Conservation (phyloP, 2,888 invertebrate species). For the Chloroclystis v-ata region DNA sequence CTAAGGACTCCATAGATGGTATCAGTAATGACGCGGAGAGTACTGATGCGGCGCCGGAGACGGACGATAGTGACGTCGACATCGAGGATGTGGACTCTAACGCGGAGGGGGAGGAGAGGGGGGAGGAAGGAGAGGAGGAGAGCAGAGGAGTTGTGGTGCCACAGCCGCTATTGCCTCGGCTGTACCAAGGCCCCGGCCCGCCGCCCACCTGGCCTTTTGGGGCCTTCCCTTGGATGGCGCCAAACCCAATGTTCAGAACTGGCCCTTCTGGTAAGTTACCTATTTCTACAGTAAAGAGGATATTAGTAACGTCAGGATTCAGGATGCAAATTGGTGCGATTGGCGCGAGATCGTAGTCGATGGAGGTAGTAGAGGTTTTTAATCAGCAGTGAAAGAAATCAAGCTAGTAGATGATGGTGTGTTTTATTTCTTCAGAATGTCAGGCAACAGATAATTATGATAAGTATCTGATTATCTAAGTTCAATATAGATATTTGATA, state of each 20-base stretch:
- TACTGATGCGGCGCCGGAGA: slow-evolving; percentile 54
- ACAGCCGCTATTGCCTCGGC: slow-evolving; percentile 81
- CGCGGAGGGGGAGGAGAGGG: slow-evolving; percentile 66
- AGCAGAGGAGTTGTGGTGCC: slow-evolving; percentile 80
- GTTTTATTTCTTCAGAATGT: no score
- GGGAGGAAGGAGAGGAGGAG: slow-evolving; percentile 69
- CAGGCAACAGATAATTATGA: no score
- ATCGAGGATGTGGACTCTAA: slow-evolving; percentile 70
- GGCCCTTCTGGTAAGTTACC: slow-evolving; percentile 78
- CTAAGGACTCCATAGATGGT: slow-evolving; percentile 52
- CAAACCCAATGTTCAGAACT: slow-evolving; percentile 78
- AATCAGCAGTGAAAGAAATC: no score
- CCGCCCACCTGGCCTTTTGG: slow-evolving; percentile 80
- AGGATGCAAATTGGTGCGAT: no score
- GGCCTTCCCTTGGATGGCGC: slow-evolving; percentile 82
- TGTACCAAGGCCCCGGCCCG: slow-evolving; percentile 75
- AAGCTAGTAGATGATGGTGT: no score
- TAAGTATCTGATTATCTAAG: no score
- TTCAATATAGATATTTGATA: no score
- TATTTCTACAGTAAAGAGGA: no score
- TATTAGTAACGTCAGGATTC: no score
- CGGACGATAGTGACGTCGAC: slow-evolving; percentile 73
- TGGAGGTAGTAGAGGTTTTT: no score
- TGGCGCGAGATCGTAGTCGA: no score
- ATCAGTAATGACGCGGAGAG: slow-evolving; percentile 66